phyloP scores from a whole-genome alignment of 2,888 invertebrate species.

The Steinernema carpocapsae region DNA sequence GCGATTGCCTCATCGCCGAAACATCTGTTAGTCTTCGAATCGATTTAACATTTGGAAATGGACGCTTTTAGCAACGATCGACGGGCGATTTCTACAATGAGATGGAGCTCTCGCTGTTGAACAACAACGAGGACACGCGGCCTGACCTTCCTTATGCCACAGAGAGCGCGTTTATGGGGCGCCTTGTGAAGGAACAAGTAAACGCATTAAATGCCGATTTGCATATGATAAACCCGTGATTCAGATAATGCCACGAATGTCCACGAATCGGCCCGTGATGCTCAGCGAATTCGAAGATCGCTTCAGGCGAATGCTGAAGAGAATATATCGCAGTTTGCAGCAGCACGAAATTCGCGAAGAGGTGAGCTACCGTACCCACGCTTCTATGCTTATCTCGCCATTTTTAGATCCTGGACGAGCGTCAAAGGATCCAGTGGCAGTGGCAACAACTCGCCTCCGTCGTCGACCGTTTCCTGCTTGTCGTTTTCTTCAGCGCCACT shows the following conservation, averaged over 20 bases:
- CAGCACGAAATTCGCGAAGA: slow-evolving; percentile 68
- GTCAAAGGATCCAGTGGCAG: slow-evolving; percentile 65
- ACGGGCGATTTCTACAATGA: slow-evolving; percentile 8
- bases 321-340: slow-evolving; percentile 66
- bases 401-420: slow-evolving; percentile 64
- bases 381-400: not conserved
- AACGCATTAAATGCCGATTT: not conserved
- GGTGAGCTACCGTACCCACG: slow-evolving; percentile 40
- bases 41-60: too few relatives aligned
- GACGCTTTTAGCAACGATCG: slow-evolving; percentile 8
- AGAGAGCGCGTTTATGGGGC: slow-evolving; percentile 57
- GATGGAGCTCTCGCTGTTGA: slow-evolving; percentile 12
- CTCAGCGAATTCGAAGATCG: slow-evolving; percentile 64
- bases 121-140: slow-evolving; percentile 14
- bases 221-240: not conserved
- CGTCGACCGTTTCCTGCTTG: slow-evolving; percentile 74
- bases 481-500: slow-evolving; percentile 80
- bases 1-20: slow-evolving; percentile 52
- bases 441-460: slow-evolving; percentile 67
- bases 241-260: slow-evolving; percentile 60
- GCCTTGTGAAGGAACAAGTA: slow-evolving; percentile 61
- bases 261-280: slow-evolving; percentile 51
- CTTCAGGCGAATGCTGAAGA: slow-evolving; percentile 64
- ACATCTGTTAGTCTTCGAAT: not conserved
- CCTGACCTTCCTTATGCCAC: slow-evolving; percentile 39